phyloP scores from a whole-genome alignment of 1,140 invertebrate species.

The Kradibia gibbosae region DNA sequence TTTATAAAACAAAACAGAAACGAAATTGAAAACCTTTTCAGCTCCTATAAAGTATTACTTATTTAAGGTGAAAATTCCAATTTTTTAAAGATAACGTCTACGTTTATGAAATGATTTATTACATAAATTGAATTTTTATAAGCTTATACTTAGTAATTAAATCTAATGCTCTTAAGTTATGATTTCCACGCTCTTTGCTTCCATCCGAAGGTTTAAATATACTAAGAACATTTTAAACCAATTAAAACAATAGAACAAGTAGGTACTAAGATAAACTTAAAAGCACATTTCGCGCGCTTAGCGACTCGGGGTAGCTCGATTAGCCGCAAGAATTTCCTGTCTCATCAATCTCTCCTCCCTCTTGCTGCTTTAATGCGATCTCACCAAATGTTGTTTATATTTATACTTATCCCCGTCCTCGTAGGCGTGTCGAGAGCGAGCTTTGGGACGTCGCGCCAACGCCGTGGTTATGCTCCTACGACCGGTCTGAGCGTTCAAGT shows the following conservation, averaged over 20 bases:
- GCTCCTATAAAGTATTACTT: too few relatives aligned
- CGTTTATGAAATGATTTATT: too few relatives aligned
- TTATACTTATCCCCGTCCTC: slow-evolving; percentile 59
- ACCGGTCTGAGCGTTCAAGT: slow-evolving; percentile 24
- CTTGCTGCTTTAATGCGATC: slow-evolving; percentile 19
- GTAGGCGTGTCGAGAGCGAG: slow-evolving; percentile 29
- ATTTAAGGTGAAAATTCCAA: too few relatives aligned
- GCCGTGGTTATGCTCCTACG: not conserved
- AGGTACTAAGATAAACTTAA: slow-evolving; percentile 11
- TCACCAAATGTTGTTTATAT: slow-evolving; percentile 60
- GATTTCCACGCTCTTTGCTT: too few relatives aligned
- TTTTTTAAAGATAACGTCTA: too few relatives aligned
- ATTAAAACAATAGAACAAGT: slow-evolving; percentile 9
- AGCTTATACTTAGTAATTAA: too few relatives aligned
- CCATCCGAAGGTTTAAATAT: slow-evolving; percentile 11
- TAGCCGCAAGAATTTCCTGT: slow-evolving; percentile 57
- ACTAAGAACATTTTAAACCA: slow-evolving; percentile 9
- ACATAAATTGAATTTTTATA: too few relatives aligned
- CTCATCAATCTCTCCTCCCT: slow-evolving; percentile 61
- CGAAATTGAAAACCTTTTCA: too few relatives aligned
- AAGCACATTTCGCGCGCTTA: not conserved
- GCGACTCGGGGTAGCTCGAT: slow-evolving; percentile 51
- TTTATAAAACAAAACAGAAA: too few relatives aligned
- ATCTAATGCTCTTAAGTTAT: too few relatives aligned
- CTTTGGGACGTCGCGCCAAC: not conserved